Evolutionary conservation across 2,888 invertebrate species (phyloP).

Genomic region (Anorthoa munda): DNA sequence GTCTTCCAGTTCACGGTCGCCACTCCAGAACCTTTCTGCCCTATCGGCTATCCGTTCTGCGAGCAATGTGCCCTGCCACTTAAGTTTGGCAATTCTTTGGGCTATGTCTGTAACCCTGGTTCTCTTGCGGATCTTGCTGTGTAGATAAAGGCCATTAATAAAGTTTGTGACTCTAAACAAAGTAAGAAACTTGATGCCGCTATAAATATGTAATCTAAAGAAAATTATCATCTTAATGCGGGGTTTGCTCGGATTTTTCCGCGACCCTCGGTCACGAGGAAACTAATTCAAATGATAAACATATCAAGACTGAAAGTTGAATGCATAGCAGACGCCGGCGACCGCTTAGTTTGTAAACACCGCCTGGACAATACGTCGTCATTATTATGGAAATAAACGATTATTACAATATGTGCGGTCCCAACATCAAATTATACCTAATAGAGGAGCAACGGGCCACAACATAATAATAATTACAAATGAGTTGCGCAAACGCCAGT

Average conservation of each 20-base stretch:
- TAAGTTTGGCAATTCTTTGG: no score
- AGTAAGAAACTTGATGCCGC: slow-evolving; percentile 19
- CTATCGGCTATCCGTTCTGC: no score
- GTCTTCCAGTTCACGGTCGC: no score
- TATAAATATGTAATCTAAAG: slow-evolving; percentile 29
- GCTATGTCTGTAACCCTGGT: no score
- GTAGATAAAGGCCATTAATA: slow-evolving; percentile 1
- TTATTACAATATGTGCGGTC: slow-evolving; percentile 27
- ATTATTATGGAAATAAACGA: slow-evolving; percentile 21
- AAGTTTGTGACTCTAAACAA: slow-evolving; percentile 17
- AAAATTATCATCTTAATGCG: slow-evolving; percentile 24
- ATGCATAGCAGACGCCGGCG: neutral
- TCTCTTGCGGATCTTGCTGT: neutral
- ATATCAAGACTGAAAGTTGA: slow-evolving; percentile 41
- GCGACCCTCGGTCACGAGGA: slow-evolving; percentile 59
- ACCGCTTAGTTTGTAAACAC: slow-evolving; percentile 35
- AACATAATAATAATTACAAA: slow-evolving; percentile 55
- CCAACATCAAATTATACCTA: slow-evolving; percentile 25
- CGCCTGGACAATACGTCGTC: slow-evolving; percentile 23
- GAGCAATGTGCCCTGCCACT: no score
- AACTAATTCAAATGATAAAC: slow-evolving; percentile 63
- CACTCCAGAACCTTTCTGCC: no score
- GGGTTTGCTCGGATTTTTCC: slow-evolving; percentile 53
- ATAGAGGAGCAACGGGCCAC: slow-evolving; percentile 36
- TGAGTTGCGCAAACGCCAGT: slow-evolving; percentile 61